Evolutionary conservation across 2,113 vertebrate species (phyloP).

Genomic region (Tenebrosternarchus preto): DNA sequence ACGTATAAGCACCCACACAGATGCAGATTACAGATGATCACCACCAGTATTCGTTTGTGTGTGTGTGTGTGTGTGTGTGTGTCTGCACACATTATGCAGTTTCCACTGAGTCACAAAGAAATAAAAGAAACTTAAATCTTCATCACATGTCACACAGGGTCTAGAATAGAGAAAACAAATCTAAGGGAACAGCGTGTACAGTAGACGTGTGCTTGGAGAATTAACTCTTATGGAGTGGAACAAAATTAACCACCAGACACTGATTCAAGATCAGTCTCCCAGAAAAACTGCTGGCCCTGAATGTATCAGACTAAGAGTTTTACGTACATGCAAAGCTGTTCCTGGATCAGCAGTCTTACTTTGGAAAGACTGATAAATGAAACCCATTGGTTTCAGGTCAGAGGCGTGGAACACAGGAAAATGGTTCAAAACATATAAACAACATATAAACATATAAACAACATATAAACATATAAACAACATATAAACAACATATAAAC

Average conservation of each 20-base stretch:
- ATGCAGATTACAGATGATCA: too few species aligned
- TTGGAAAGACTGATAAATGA: too few species aligned
- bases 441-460: constrained; percentile 1
- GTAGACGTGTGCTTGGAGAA: neutral
- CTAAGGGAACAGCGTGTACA: neutral
- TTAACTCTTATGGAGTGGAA: neutral
- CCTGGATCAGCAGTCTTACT: too few species aligned
- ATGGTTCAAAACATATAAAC: neutral
- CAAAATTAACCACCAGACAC: neutral
- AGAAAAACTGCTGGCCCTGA: neutral
- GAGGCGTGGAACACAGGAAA: too few species aligned
- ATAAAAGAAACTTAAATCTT: neutral
- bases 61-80: constrained; percentile 23
- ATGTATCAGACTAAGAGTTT: too few species aligned
- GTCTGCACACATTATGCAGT: too few species aligned
- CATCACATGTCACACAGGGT: too few species aligned
- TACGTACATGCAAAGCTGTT: too few species aligned
- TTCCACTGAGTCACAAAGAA: neutral
- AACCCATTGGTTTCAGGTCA: too few species aligned
- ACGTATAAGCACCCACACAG: too few species aligned
- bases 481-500: too few species aligned
- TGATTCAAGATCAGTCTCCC: neutral
- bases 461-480: constrained; percentile 16
- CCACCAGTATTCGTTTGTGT: constrained; percentile 4
- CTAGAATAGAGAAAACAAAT: too few species aligned